These are phyloP conservation scores for Ramphastos sulfuratus DNA, from an alignment of 2,113 vertebrate species.

Conservation along the genomic window DNA sequence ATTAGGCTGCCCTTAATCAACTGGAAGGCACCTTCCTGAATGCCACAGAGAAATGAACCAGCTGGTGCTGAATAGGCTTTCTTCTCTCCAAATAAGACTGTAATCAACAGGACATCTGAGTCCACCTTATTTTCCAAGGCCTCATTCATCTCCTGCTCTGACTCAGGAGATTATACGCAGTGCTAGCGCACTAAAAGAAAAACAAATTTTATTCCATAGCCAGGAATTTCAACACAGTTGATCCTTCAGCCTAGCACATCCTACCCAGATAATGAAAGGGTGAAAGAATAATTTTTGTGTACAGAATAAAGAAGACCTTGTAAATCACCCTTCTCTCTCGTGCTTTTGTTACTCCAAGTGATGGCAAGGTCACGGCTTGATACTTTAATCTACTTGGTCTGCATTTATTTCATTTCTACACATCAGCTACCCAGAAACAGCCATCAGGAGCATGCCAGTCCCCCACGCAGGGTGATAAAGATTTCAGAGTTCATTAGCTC, in stretches of 20 bases:
- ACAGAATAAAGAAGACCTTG: not conserved
- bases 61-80: not conserved
- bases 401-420: not conserved
- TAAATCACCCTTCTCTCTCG: not conserved
- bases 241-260: not conserved
- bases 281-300: not conserved
- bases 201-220: not conserved
- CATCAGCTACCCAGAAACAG: not conserved
- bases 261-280: not conserved
- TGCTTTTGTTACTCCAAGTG: not conserved
- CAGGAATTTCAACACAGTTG: not conserved
- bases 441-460: not conserved
- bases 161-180: not conserved
- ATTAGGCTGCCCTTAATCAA: conserved; percentile 17
- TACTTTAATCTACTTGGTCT: not conserved
- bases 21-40: conserved; percentile 1
- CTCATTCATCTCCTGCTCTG: not conserved
- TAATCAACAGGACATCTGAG: conserved; percentile 15
- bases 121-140: not conserved
- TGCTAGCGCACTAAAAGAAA: not conserved
- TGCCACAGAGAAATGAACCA: not conserved
- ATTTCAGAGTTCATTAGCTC: not conserved
- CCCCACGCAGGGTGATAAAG: not conserved
- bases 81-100: not conserved
- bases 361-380: not conserved